Evolutionary conservation across 2,797 vertebrate genomes (phyloP).

Genomic region (Helicolenus hilgendorfi): DNA sequence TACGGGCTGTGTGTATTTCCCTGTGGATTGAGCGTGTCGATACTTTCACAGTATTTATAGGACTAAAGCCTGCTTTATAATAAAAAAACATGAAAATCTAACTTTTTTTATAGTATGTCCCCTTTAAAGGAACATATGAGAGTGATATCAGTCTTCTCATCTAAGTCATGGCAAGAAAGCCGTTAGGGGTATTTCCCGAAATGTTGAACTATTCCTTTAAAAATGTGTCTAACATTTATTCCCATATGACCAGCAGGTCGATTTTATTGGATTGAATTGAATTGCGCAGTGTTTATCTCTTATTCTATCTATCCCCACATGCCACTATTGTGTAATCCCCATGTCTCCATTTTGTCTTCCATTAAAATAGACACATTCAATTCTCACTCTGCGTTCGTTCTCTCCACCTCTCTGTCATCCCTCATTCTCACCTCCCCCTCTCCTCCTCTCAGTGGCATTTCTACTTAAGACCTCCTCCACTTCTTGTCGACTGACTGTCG

Average conservation of each 20-base stretch:
- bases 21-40: too few species aligned
- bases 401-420: constrained; percentile 12
- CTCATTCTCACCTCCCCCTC: constrained; percentile 57
- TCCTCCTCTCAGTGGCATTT: constrained; percentile 11
- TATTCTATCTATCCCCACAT: neutral
- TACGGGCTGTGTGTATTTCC: too few species aligned
- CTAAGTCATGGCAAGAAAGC: neutral
- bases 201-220: neutral
- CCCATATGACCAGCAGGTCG: neutral
- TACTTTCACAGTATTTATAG: too few species aligned
- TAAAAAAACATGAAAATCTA: too few species aligned
- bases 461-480: constrained; percentile 1
- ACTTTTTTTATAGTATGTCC: too few species aligned
- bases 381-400: constrained; percentile 30
- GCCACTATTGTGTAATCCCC: neutral
- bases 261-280: neutral
- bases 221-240: too few species aligned
- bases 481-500: constrained; percentile 24
- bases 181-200: neutral
- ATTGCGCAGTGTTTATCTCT: too few species aligned
- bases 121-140: neutral
- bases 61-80: too few species aligned
- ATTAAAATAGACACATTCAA: constrained; percentile 5
- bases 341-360: neutral
- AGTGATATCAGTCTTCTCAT: neutral